These are phyloP conservation scores for Smutsia temminckii DNA, from an alignment of 2,797 vertebrate genomes.

Conservation along the genomic window DNA sequence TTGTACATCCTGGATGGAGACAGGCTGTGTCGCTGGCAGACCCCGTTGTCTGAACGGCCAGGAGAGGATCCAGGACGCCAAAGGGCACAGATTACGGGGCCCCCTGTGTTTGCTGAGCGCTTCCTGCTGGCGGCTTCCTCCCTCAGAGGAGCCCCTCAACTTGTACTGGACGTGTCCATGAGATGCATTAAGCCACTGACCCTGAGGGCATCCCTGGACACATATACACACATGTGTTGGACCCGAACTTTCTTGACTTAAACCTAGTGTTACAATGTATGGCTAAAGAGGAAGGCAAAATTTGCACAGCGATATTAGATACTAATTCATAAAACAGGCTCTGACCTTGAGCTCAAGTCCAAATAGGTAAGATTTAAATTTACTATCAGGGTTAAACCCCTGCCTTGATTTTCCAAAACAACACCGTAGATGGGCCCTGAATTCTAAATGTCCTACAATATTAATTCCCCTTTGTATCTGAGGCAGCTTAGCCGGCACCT, in stretches of 20 bases:
- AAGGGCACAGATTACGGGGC: not conserved
- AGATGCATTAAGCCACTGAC: not conserved
- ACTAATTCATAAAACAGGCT: not conserved
- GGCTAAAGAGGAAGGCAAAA: not conserved
- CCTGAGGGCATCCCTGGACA: not conserved
- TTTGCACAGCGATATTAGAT: not conserved
- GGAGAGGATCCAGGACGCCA: not conserved
- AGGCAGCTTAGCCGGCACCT: constrained; percentile 59
- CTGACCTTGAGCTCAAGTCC: constrained; percentile 14
- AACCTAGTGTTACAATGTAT: not conserved
- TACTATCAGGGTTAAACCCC: not conserved
- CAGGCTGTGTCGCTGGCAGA: not conserved
- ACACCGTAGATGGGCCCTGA: constrained; percentile 13
- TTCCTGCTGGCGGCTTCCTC: not conserved
- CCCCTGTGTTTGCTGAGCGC: not conserved
- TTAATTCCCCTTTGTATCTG: constrained; percentile 68
- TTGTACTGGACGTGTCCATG: not conserved
- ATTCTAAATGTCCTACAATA: constrained; percentile 51
- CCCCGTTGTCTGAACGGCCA: not conserved
- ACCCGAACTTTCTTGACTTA: not conserved
- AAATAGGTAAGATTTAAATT: constrained; percentile 25
- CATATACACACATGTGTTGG: not conserved
- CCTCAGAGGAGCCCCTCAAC: not conserved
- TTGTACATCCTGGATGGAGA: not conserved
- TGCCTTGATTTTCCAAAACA: constrained; percentile 49